A percentile compares a stretch with the other conserved stretches of the same genome.
These are phyloP conservation scores for Seira musarum DNA, from an alignment of 2,888 invertebrate genomes.

Conservation along the genomic window DNA sequence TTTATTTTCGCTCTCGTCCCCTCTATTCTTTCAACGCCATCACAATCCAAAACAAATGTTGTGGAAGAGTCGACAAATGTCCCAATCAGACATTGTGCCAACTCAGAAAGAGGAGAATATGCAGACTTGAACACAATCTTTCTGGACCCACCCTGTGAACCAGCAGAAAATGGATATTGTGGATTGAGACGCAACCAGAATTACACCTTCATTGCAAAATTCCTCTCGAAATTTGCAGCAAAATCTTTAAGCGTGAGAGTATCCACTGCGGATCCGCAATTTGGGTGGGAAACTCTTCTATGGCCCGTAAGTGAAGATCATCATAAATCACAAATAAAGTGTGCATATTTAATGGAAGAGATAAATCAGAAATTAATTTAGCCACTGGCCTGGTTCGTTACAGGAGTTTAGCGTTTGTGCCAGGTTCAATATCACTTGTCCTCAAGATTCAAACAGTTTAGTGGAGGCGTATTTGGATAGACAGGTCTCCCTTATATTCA, in stretches of 20 bases:
- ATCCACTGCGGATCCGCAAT: constrained; percentile 33
- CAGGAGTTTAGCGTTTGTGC: constrained; percentile 53
- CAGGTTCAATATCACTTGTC: constrained; percentile 53
- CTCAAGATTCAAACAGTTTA: constrained; percentile 44
- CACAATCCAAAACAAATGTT: too few species aligned
- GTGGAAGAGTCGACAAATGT: constrained; percentile 48
- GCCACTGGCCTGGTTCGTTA: too few species aligned
- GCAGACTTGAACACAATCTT: constrained; percentile 42
- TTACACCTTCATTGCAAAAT: constrained; percentile 40
- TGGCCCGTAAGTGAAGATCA: constrained; percentile 44
- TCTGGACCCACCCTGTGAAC: constrained; percentile 50
- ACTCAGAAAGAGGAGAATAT: constrained; percentile 46
- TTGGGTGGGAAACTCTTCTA: constrained; percentile 47
- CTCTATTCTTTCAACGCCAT: too few species aligned
- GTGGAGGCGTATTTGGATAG: constrained; percentile 48
- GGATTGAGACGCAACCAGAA: constrained; percentile 52
- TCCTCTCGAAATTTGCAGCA: constrained; percentile 36
- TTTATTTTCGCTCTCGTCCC: too few species aligned
- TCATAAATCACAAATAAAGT: not conserved
- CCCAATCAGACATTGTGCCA: constrained; percentile 43
- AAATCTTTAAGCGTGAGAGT: constrained; percentile 38
- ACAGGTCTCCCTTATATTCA: too few species aligned
- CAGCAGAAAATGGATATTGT: constrained; percentile 39
- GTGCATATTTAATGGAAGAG: constrained; percentile 9
- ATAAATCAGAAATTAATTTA: constrained; percentile 8